Base-by-base conservation (phyloP, 2,888 invertebrate species). In the Drosophila maculinotata region DNA sequence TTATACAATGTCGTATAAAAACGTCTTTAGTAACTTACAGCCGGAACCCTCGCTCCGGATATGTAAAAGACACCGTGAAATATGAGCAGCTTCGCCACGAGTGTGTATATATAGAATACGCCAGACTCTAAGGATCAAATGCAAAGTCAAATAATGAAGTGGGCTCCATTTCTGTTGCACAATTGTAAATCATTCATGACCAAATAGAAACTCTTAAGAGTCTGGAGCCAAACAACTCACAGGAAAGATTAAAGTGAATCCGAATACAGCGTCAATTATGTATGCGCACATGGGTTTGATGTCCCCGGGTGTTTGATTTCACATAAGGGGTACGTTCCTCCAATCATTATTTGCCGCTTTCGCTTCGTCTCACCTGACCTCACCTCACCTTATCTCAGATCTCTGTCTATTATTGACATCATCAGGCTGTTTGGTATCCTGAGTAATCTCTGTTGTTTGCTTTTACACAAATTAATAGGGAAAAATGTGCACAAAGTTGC, bases 401-500 rank as follows among this genome's bases (percentile, higher is more conserved):
- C 31, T 3, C 39, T 44, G 25, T 36, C 26, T 35, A 52, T 62
- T 63, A 71, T 51, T 54, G 67, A 71, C 67, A 59, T 59, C 63
- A 59, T 52, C 70, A 42, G 30, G 54, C 31, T 36, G 38, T 68
- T 53, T 57, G 57, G 63, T 54, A 54, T 59, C 53, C 63, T 64
- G 39, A 51, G 66, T 58, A 71, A 77, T 78, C 69, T 72, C 26
- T 59, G 70, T 35, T 77, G 77, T 79, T 76, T 79, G 79, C 79
- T 75, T 77, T 79, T 65, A 69, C 65, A 77, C 66, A 79, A 79
- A 79, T 79, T 79, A 79, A 79, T 75, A 79, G 69, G 77, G 64
- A 70, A 69, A 76, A 77, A 74, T 76, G 52, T 51, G 38, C 26
- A 47, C 59, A 60, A 52, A 60, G 49, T 48, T 67, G 63, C 51